Conservation (phyloP, 2,888 invertebrate species). For the Oxyteleia sp. region DNA sequence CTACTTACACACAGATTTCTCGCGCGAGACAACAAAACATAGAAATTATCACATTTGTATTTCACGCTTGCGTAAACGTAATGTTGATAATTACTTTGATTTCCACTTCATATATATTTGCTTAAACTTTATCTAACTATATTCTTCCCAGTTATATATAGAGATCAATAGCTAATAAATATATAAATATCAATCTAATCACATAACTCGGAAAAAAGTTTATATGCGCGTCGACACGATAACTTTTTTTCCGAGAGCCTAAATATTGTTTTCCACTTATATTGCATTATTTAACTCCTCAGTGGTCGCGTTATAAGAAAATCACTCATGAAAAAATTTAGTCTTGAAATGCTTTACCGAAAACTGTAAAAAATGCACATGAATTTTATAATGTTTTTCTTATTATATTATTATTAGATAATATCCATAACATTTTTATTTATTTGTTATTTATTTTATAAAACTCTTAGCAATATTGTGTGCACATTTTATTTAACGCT, state of each 20-base stretch:
- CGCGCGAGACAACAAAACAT: conserved; percentile 40
- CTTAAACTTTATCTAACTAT: too few relatives aligned
- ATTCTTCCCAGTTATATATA: conserved; percentile 44
- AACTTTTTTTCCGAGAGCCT: conserved; percentile 11
- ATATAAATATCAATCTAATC: conserved; percentile 56
- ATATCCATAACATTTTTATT: too few relatives aligned
- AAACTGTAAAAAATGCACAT: too few relatives aligned
- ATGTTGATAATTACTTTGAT: conserved; percentile 27
- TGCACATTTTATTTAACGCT: neutral
- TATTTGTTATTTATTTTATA: too few relatives aligned
- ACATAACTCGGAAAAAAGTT: conserved; percentile 37
- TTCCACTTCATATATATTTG: conserved; percentile 26
- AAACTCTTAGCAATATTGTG: too few relatives aligned
- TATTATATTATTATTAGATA: too few relatives aligned
- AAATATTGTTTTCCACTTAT: conserved; percentile 31
- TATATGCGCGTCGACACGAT: neutral
- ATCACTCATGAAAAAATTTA: neutral
- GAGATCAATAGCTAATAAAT: conserved; percentile 57
- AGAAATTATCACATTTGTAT: conserved; percentile 63
- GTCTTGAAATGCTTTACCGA: too few relatives aligned
- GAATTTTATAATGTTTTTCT: too few relatives aligned
- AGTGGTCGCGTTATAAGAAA: neutral
- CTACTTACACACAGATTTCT: conserved; percentile 9
- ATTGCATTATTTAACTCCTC: conserved; percentile 19
- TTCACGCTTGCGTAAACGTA: conserved; percentile 36